Evolutionary conservation across 2,797 vertebrate species (phyloP).

Genomic region (Hemibagrus guttatus): DNA sequence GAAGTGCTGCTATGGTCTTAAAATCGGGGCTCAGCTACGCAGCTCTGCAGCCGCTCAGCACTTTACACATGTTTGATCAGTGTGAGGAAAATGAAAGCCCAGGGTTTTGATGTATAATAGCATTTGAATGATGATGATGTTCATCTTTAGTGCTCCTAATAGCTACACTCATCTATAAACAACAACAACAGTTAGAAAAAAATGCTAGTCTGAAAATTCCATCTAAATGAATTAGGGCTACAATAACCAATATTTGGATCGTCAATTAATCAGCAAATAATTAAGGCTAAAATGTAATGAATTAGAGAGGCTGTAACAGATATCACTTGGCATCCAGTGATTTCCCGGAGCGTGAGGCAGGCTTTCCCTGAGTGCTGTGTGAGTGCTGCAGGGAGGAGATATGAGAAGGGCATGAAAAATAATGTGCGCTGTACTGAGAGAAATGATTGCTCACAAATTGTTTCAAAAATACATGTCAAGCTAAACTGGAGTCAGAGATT

Average conservation of each 20-base stretch:
- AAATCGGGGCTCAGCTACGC: no score
- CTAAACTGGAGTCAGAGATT: no score
- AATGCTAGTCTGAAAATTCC: background rate
- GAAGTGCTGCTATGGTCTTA: background rate
- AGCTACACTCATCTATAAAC: background rate
- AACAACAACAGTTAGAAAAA: background rate
- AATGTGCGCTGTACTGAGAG: background rate
- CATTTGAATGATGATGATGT: conserved; percentile 13
- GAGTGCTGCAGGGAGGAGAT: background rate
- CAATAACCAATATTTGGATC: background rate
- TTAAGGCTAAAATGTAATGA: background rate
- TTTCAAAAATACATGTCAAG: no score
- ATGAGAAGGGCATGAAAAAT: background rate
- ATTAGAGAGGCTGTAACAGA: background rate
- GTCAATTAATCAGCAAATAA: background rate
- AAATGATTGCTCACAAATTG: background rate
- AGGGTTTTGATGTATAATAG: conserved; percentile 21
- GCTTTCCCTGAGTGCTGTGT: background rate
- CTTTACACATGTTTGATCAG: conserved; percentile 15
- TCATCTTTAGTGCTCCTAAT: conserved; percentile 10
- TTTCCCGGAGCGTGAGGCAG: background rate
- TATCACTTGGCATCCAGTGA: background rate
- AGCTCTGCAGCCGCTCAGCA: background rate
- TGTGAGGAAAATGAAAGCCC: conserved; percentile 2
- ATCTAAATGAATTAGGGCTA: background rate